Evolutionary conservation across 2,113 vertebrate genomes (phyloP), one percentile per base, ranked within the genome.

Genomic region (Scomber scombrus): DNA sequence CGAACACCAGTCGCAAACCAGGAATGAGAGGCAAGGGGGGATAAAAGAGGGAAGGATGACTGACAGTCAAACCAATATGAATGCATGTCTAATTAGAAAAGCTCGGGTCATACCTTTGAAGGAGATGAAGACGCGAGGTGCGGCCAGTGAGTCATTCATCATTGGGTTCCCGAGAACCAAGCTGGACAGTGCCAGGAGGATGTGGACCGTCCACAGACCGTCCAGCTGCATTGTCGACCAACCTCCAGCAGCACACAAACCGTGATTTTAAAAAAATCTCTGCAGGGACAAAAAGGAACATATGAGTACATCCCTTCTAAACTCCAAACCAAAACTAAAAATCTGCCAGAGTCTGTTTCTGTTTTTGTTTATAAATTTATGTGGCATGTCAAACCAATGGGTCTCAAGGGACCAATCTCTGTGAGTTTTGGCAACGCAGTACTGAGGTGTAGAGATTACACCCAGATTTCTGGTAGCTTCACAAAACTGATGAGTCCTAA

Each of bases 41-140:
- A 40, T n/a, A 47, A n/a, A 19, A 62, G n/a, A 23, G 63, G 5
- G 6, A 8, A 69, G 49, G 54, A 50, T 1, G 46, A 16, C 11
- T 3, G 12, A 29, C n/a, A 50, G 14, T 16, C 29, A 40, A 21
- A 54, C 6, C 0, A 55, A 71, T n/a, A 12, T 21, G 23, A 4
- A 61, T n/a, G 11, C 15, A 43, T 40, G 34, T 40, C 7, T 40
- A 40, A 40, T 40, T 45, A 58, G 63, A 31, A 13, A 71, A 19
- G 23, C 31, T 46, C 19, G 5, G 78, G 43, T 82, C 91, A 81
- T 95, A 95, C 95, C 95, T 95, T 96, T 96, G 85, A 95, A 95
- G 85, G 95, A 91, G 85, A 95, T 92, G 84, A 93, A 95, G 86
- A 96, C 94, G 0, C 95, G 91, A 9, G 95, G 95, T 1, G 95